Percentiles rank a stretch among this genome's conserved stretches.
These are phyloP conservation scores for Siniperca scherzeri DNA, from an alignment of 2,797 vertebrate species.

Conservation along the genomic window DNA sequence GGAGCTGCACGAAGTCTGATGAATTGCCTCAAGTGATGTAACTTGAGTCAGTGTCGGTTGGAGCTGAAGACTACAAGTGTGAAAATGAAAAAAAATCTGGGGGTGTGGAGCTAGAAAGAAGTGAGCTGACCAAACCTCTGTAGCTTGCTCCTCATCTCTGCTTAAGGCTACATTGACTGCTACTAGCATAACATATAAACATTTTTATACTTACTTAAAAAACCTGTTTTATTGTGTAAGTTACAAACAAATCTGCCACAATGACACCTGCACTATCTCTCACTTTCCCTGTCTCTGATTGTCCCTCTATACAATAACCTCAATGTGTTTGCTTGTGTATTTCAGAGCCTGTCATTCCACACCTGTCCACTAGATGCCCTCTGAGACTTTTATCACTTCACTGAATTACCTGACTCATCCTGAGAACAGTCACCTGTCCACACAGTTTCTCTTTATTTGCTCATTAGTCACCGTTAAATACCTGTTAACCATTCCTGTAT, in stretches of 20 bases:
- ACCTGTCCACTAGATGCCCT: conserved; percentile 22
- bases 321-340: background rate
- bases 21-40: no score
- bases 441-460: conserved; percentile 12
- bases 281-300: background rate
- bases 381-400: background rate
- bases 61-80: no score
- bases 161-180: no score
- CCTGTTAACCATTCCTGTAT: background rate
- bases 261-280: background rate
- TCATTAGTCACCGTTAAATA: background rate
- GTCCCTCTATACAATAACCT: background rate
- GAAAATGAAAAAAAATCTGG: no score
- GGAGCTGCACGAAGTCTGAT: no score
- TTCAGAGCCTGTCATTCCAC: background rate
- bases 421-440: background rate
- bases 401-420: background rate
- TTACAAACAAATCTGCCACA: background rate
- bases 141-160: no score
- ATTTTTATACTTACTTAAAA: background rate
- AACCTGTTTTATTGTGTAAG: background rate
- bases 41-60: no score
- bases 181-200: no score
- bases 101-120: no score
- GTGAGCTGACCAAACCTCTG: no score